A percentile compares a stretch with the other conserved stretches of the same genome.
Conservation (phyloP, 2,113 vertebrate species). For the Equus quagga region DNA sequence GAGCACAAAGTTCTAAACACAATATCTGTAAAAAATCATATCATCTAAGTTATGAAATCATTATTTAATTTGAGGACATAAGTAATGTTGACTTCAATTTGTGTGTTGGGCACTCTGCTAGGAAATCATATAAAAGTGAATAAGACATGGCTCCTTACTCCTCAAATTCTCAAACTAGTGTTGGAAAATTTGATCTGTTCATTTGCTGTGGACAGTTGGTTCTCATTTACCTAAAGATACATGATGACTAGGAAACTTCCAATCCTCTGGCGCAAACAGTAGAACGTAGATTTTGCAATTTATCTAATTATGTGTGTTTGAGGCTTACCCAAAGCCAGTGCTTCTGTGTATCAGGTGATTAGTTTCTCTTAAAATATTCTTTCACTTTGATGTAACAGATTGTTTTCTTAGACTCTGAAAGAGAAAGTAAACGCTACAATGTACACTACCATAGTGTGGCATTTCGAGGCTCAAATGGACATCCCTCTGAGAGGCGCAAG, state of each 20-base stretch:
- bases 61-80: conserved; percentile 35
- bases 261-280: background rate
- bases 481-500: background rate
- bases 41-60: background rate
- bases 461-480: conserved; percentile 21
- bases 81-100: background rate
- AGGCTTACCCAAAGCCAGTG: background rate
- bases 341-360: background rate
- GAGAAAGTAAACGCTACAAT: background rate
- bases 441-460: background rate
- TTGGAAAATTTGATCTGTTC: background rate
- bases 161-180: background rate
- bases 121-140: background rate
- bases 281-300: background rate
- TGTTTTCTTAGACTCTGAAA: conserved; percentile 4
- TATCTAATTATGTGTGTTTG: background rate
- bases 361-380: background rate
- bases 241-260: background rate
- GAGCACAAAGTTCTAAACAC: background rate
- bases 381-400: background rate
- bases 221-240: background rate
- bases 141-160: background rate
- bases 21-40: background rate
- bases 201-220: background rate
- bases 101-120: background rate